These are phyloP conservation scores for Sus cebifrons DNA, from an alignment of 2,797 vertebrate species.

Conservation along the genomic window DNA sequence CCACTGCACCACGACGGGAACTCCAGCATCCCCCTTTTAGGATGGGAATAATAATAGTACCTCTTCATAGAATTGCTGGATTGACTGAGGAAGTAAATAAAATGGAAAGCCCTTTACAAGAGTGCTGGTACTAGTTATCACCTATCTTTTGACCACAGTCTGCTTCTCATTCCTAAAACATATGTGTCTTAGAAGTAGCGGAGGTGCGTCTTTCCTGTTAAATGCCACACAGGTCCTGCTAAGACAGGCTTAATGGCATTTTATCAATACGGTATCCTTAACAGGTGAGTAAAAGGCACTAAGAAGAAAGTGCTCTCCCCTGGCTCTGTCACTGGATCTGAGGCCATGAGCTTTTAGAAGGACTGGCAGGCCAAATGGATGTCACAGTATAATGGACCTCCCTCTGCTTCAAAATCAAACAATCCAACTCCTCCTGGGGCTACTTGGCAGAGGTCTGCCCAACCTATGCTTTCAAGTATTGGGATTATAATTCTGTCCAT, in stretches of 20 bases:
- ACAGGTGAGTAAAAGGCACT: not conserved
- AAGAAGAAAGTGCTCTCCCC: not conserved
- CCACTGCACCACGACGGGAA: too few relatives aligned
- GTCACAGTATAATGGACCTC: not conserved
- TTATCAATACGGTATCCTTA: not conserved
- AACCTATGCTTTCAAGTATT: not conserved
- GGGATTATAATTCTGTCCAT: not conserved
- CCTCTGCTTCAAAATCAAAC: not conserved
- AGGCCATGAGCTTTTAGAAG: constrained; percentile 8
- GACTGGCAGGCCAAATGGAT: not conserved
- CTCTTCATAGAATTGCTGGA: not conserved
- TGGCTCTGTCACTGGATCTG: constrained; percentile 6
- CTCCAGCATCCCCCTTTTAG: not conserved
- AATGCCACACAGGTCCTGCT: not conserved
- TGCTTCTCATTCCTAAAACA: constrained; percentile 18
- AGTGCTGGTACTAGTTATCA: not conserved
- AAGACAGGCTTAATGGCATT: not conserved
- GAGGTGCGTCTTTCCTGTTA: not conserved
- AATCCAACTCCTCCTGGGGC: not conserved
- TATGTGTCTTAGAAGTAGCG: not conserved
- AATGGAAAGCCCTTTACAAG: not conserved
- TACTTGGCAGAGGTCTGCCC: not conserved
- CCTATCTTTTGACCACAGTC: not conserved
- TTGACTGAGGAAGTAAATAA: not conserved
- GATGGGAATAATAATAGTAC: not conserved